phyloP scores from a whole-genome alignment of 1,140 invertebrate genomes.

The Acromyrmex echinatior region DNA sequence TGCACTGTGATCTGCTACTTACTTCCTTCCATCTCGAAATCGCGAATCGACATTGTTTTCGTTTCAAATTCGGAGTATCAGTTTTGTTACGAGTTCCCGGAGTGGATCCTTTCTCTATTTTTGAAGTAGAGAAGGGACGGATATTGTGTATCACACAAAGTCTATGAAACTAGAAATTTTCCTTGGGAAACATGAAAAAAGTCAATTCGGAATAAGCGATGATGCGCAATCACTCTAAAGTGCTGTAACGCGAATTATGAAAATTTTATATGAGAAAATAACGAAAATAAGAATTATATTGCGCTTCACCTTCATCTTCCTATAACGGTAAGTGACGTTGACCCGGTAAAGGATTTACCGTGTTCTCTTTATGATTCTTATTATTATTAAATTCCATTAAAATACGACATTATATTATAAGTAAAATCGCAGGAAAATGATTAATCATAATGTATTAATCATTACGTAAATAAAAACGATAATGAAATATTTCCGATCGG shows the following conservation, averaged over 20 bases:
- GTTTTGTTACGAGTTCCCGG: neutral
- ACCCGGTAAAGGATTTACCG: neutral
- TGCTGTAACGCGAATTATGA: neutral
- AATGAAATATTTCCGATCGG: neutral
- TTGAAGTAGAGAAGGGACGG: neutral
- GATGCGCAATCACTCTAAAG: neutral
- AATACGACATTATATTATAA: neutral
- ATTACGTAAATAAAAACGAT: neutral
- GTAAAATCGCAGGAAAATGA: neutral
- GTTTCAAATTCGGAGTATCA: neutral
- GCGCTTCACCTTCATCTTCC: neutral
- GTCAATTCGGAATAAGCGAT: neutral
- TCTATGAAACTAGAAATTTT: neutral
- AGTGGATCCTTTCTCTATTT: neutral
- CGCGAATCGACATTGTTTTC: neutral
- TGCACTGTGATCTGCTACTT: neutral
- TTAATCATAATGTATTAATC: neutral
- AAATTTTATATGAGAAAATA: neutral
- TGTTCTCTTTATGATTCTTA: neutral
- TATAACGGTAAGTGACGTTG: constrained; percentile 7
- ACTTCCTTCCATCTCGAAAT: constrained; percentile 1
- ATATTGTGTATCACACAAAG: neutral
- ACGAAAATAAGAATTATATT: neutral
- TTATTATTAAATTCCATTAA: neutral
- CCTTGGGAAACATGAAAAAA: neutral